phyloP scores from a whole-genome alignment of 2,797 vertebrate species.

The Macrochelys suwanniensis region DNA sequence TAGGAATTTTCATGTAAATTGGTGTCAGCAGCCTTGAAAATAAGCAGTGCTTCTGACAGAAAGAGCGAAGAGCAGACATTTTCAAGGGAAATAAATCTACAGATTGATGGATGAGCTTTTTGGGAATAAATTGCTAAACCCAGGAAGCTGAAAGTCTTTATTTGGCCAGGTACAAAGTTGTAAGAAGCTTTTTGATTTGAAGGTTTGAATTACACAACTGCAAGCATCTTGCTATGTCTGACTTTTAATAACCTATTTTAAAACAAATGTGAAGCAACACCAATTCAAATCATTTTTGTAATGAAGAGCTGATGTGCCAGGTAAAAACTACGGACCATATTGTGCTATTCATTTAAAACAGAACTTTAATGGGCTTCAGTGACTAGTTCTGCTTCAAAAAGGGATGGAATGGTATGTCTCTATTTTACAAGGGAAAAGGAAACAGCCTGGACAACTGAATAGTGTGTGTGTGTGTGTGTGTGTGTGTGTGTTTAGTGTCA shows the following conservation, averaged over 20 bases:
- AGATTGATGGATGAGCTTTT: constrained; percentile 61
- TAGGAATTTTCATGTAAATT: constrained; percentile 54
- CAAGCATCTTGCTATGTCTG: rapidly evolving
- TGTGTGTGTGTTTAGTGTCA: background rate
- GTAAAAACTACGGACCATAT: background rate
- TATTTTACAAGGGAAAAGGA: constrained; percentile 41
- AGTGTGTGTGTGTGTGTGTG: background rate
- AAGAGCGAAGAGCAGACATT: background rate
- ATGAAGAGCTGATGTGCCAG: constrained; percentile 51
- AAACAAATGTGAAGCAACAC: constrained; percentile 46
- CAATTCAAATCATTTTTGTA: constrained; percentile 56
- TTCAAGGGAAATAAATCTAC: constrained; percentile 59
- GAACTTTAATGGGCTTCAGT: constrained; percentile 44
- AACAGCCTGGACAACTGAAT: constrained; percentile 8
- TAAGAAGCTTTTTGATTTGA: constrained; percentile 16
- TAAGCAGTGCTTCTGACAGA: constrained; percentile 35
- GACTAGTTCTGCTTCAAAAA: constrained; percentile 21
- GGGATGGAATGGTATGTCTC: background rate
- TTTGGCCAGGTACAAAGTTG: constrained; percentile 52
- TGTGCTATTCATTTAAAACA: constrained; percentile 61
- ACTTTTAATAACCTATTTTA: constrained; percentile 58
- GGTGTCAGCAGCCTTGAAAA: constrained; percentile 55
- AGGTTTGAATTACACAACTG: constrained; percentile 1
- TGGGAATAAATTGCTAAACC: constrained; percentile 43
- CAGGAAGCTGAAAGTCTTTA: constrained; percentile 64